Evolutionary conservation across 2,888 invertebrate genomes (phyloP), one percentile per base, ranked within the genome.

Genomic region (Chesias legatella): DNA sequence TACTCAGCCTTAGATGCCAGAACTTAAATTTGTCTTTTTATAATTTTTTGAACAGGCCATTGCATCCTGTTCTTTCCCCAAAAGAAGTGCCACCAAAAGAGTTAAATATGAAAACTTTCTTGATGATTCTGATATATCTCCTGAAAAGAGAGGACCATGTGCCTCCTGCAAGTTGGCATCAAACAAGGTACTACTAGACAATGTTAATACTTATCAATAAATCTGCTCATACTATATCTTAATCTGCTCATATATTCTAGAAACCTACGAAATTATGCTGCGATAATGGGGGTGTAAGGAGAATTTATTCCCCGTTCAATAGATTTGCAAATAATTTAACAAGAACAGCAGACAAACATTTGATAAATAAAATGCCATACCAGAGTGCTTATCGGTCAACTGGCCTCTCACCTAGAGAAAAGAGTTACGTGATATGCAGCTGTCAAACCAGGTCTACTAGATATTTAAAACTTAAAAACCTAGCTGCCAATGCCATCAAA

Each of bases 401-500:
- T 0, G 83, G 83, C 3, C 63, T 83, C 6, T 69, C 78, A 2
- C 58, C 74, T 2, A 86, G 83, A 67, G 85, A 86, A 39, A 85
- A 72, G 55, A 68, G 59, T 40, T 81, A 67, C 32, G 33, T 86
- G 8, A 77, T 86, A 53, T 61, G 66, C 37, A 75, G 59, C 42
- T 84, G 81, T 51, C 77, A 83, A 62, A 48, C 67, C 3, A 67
- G 63, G 59, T 48, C 69, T 7, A 48, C 45, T 5, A 65, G 78
- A 46, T 86, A 78, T 50, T 8, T 59, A 42, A 59, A 60, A 48
- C 62, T 90, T 17, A 90, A 88, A 72, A 68, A 59, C 1, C 64
- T 80, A 48, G 90, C 90, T 7, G 66, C 79, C 5, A 60, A 55
- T 30, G 91, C 91, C n/a, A 83, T 89, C 36, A 68, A 63, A 49